Evolutionary conservation across 2,888 invertebrate species (phyloP).

Genomic region (Caprella mutica): DNA sequence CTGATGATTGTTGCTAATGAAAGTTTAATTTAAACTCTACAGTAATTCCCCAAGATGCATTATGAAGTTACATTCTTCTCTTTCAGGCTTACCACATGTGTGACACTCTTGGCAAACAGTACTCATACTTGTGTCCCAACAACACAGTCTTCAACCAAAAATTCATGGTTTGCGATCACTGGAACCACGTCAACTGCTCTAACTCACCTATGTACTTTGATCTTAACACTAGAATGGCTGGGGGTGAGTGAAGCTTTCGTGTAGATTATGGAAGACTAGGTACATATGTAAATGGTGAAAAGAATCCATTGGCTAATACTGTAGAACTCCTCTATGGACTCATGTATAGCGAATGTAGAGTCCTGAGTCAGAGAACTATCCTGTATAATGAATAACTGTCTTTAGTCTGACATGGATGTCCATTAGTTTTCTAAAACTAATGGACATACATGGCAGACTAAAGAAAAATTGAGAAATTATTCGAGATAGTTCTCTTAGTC

Average conservation of each 20-base stretch:
- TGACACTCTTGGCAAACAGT: slow-evolving; percentile 61
- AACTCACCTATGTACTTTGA: slow-evolving; percentile 18
- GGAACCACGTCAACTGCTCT: slow-evolving; percentile 55
- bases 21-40: background rate
- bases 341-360: no score
- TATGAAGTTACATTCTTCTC: background rate
- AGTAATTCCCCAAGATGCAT: background rate
- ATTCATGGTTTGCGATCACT: slow-evolving; percentile 68
- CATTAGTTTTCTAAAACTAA: no score
- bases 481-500: no score
- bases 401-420: no score
- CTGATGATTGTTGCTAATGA: background rate
- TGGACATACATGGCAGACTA: no score
- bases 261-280: no score
- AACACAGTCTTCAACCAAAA: slow-evolving; percentile 67
- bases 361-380: no score
- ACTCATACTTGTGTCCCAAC: slow-evolving; percentile 65
- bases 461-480: no score
- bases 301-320: no score
- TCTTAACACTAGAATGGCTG: slow-evolving; percentile 25
- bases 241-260: slow-evolving; percentile 20
- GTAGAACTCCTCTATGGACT: no score
- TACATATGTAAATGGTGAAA: no score
- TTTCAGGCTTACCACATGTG: slow-evolving; percentile 68
- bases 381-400: no score